Conservation (phyloP, 2,113 vertebrate genomes). For the Siphamia tubifer region DNA sequence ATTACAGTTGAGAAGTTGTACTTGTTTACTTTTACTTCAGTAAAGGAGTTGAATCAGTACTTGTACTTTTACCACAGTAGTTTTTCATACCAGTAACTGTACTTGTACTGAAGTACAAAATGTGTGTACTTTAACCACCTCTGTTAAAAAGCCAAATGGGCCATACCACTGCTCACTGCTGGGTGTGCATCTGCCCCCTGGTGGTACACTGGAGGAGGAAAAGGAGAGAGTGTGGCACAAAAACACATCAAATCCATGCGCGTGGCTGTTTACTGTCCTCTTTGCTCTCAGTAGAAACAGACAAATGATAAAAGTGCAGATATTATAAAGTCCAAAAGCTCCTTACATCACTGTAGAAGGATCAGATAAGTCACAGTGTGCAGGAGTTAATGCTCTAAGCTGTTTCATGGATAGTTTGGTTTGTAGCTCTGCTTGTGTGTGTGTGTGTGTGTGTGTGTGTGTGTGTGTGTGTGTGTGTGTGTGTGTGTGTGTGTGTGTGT, state of each 20-base stretch:
- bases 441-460: constrained; percentile 16
- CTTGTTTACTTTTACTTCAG: no score
- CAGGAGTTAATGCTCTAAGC: constrained; percentile 26
- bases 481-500: no score
- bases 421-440: constrained; percentile 16
- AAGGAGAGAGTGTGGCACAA: not conserved
- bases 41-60: no score
- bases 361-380: constrained; percentile 20
- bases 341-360: not conserved
- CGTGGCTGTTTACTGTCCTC: not conserved
- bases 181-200: constrained; percentile 53
- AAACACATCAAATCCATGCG: not conserved
- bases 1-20: no score
- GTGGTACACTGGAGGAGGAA: constrained; percentile 31
- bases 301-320: not conserved
- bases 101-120: no score
- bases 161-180: constrained; percentile 12
- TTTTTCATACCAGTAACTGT: no score
- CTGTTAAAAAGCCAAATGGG: constrained; percentile 13
- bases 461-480: constrained; percentile 13
- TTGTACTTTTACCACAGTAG: no score
- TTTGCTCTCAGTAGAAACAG: not conserved
- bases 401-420: constrained; percentile 29
- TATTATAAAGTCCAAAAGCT: not conserved
- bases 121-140: no score